Evolutionary conservation across 2,888 invertebrate genomes (phyloP), one percentile per base, ranked within the genome.

Genomic region (Scaptomyza flava): DNA sequence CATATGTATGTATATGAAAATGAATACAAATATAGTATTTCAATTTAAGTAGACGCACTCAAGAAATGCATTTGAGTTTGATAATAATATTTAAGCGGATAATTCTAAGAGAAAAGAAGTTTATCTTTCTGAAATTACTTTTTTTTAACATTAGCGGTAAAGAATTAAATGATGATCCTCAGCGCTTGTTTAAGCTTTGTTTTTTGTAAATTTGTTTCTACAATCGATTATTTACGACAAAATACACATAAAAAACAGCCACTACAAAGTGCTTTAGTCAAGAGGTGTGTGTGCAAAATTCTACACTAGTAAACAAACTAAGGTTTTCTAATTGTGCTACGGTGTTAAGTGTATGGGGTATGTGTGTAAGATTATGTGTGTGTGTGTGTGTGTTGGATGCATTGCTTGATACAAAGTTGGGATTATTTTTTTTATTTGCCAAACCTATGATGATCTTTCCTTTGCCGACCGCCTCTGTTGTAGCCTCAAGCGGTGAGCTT

Each of bases 391-490:
- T 64, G 46, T 47, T 34, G 74, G 68, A 80, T 82, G 83, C 79
- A 70, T 79, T 57, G 69, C 57, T 79, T 68, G 80, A 42, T 80
- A 82, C 73, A 85, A 69, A 78, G 68, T 60, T 86, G 71, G 72
- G 75, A 71, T 84, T 75, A 64, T 77, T 69, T 51, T 69, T 51
- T 14, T 34, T 11, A 70, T 77, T 82, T 75, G 89, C 89, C 91
- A 91, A 90, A 93, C 93, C 93, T 93, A 93, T 93, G 79, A 93
- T 92, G 89, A 93, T 92, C 92, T 93, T 93, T 91, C 93, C 93
- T 89, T 84, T 90, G 82, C 90, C 89, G 84, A 89, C 87, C 77
- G 87, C 42, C 38, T 68, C 84, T 63, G 71, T 50, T 50, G 79
- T 64, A 54, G 77, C 68, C 56, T 78, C 79, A 77, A 72, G 67